Conservation (phyloP, 2,797 vertebrate genomes). For the Champsocephalus gunnari region DNA sequence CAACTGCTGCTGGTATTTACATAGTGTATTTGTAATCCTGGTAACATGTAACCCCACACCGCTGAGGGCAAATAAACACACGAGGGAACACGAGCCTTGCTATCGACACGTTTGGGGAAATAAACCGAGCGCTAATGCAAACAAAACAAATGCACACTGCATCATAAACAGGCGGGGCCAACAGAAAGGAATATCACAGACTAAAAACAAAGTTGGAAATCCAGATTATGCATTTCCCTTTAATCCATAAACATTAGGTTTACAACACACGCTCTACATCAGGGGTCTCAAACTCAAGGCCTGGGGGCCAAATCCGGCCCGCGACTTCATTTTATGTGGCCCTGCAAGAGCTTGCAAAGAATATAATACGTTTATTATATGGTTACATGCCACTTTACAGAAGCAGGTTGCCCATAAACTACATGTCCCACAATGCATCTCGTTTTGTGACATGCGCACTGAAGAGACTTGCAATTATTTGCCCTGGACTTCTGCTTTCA, state of each 20-base stretch:
- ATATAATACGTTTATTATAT: no score
- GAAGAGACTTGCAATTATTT: no score
- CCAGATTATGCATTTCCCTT: not conserved
- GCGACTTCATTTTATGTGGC: no score
- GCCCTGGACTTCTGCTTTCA: no score
- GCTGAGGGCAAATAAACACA: slow-evolving; percentile 61
- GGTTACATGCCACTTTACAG: no score
- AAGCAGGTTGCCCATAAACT: no score
- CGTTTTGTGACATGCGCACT: no score
- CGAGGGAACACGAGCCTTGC: slow-evolving; percentile 35
- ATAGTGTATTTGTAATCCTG: slow-evolving; percentile 43
- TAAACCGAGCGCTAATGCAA: slow-evolving; percentile 54
- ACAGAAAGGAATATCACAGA: slow-evolving; percentile 2
- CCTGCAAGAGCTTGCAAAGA: no score
- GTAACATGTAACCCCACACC: slow-evolving; percentile 41
- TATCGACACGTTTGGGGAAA: slow-evolving; percentile 52
- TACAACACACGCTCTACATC: not conserved
- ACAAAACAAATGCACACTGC: slow-evolving; percentile 40
- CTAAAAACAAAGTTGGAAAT: not conserved
- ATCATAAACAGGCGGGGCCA: not conserved
- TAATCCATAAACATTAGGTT: not conserved
- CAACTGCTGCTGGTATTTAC: slow-evolving; percentile 37
- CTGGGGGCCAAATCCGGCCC: no score
- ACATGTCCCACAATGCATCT: no score
- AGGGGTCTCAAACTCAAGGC: no score